These are phyloP conservation scores for Sebastes fasciatus DNA, from an alignment of 2,113 vertebrate genomes.

Conservation along the genomic window DNA sequence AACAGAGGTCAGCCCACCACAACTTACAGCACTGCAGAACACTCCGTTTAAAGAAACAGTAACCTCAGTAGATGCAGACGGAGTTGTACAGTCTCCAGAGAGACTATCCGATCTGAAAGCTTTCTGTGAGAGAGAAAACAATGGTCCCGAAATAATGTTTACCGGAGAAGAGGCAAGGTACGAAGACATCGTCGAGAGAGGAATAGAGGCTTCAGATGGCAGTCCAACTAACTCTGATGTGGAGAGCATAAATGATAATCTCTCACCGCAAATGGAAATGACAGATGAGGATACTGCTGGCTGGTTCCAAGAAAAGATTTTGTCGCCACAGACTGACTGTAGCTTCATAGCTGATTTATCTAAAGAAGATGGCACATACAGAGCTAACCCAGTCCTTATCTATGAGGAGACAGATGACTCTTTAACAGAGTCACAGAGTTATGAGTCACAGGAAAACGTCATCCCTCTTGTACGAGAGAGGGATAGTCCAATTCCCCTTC, in stretches of 20 bases:
- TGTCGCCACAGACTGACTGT: conserved; percentile 2
- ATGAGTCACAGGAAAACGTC: conserved; percentile 4
- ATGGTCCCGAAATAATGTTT: conserved; percentile 39
- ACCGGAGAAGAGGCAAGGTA: conserved; percentile 15
- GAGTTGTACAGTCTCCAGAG: conserved; percentile 24
- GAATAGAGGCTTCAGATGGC: not conserved
- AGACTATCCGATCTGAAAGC: conserved; percentile 50
- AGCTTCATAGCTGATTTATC: conserved; percentile 8
- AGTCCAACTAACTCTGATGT: not conserved
- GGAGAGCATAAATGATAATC: not conserved
- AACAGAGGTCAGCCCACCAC: conserved; percentile 28
- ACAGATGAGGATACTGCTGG: not conserved
- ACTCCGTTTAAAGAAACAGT: conserved; percentile 45
- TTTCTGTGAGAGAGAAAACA: conserved; percentile 58
- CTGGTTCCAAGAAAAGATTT: not conserved
- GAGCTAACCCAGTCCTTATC: conserved; percentile 64
- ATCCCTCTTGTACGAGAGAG: not conserved
- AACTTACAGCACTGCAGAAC: conserved; percentile 36
- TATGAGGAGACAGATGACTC: conserved; percentile 54
- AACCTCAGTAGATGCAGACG: not conserved
- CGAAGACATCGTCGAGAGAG: conserved; percentile 7
- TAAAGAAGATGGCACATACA: conserved; percentile 54
- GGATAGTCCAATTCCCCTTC: conserved; percentile 10
- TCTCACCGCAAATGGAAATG: conserved; percentile 4
- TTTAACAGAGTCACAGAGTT: conserved; percentile 22